Evolutionary conservation across 2,113 vertebrate genomes (phyloP).

Genomic region (Steatornis caripensis): DNA sequence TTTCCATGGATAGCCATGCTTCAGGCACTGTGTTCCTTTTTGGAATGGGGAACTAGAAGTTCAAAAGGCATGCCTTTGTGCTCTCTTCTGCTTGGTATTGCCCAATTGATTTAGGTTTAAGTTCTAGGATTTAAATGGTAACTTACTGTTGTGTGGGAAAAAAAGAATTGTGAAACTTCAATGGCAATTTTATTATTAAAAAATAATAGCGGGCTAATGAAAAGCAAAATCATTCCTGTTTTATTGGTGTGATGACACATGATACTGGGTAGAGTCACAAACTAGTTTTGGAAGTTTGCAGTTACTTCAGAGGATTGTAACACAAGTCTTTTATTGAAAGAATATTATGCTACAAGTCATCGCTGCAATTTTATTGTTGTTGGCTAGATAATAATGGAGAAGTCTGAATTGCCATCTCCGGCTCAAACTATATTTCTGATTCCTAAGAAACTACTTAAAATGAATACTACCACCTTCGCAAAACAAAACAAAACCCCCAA

Average conservation of each 20-base stretch:
- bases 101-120: neutral
- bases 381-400: neutral
- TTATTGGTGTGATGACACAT: neutral
- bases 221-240: neutral
- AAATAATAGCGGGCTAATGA: neutral
- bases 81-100: neutral
- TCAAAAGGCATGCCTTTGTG: neutral
- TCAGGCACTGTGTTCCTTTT: neutral
- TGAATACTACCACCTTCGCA: rapidly evolving
- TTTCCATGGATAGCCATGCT: neutral
- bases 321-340: neutral
- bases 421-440: neutral
- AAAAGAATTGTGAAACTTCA: neutral
- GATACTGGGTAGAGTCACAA: neutral
- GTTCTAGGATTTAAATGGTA: neutral
- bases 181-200: neutral
- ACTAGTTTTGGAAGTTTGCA: neutral
- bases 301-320: neutral
- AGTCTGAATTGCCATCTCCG: neutral
- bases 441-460: neutral
- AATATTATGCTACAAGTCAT: neutral
- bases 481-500: neutral
- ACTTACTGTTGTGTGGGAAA: neutral
- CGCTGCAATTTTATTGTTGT: neutral
- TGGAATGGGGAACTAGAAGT: neutral